phyloP scores from a whole-genome alignment of 1,140 invertebrate species.

The Pygmarrhopalites habei region DNA sequence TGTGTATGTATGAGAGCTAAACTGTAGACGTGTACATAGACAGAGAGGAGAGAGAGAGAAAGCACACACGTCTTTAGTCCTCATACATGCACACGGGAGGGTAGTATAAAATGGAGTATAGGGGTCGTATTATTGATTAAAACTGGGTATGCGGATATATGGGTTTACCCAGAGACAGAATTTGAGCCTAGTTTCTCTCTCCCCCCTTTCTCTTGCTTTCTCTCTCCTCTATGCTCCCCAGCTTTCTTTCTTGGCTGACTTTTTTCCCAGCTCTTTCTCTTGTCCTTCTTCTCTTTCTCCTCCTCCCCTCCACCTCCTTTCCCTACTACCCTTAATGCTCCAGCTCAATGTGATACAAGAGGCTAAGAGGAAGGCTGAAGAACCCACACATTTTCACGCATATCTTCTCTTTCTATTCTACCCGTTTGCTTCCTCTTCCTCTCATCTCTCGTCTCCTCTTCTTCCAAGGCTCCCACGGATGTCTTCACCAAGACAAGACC shows the following conservation, averaged over 20 bases:
- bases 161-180: not conserved
- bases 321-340: no score
- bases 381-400: not conserved
- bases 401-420: not conserved
- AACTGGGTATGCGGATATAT: slow-evolving; percentile 26
- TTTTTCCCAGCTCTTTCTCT: not conserved
- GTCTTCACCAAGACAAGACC: no score
- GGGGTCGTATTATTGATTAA: slow-evolving; percentile 27
- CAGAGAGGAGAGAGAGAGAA: no score
- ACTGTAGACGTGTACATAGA: no score
- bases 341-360: not conserved
- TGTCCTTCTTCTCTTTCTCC: no score
- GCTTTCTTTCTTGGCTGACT: not conserved
- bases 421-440: not conserved
- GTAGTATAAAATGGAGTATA: no score
- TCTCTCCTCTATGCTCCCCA: not conserved
- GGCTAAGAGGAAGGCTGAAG: not conserved
- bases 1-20: no score
- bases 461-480: no score
- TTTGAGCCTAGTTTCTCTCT: not conserved
- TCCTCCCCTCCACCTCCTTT: no score
- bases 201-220: not conserved
- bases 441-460: not conserved
- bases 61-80: no score
- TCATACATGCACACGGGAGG: no score